These are phyloP conservation scores for Tenrec ecaudatus DNA, from an alignment of 2,113 vertebrate genomes.

Conservation along the genomic window DNA sequence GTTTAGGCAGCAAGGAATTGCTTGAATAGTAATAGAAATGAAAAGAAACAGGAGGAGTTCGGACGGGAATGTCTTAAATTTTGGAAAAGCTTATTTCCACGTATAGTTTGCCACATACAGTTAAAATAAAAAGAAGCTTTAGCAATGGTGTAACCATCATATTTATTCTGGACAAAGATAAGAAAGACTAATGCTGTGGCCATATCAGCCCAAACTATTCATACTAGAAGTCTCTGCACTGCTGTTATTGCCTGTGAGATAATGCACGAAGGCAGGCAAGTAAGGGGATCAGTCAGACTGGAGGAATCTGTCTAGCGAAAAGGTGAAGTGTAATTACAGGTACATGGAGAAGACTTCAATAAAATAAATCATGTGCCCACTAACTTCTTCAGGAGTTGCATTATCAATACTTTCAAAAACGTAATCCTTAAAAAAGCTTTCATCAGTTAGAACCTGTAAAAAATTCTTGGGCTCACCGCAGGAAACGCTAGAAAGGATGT, in stretches of 20 bases:
- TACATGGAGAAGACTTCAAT: background rate
- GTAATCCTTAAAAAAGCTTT: background rate
- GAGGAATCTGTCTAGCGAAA: background rate
- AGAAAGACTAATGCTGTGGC: background rate
- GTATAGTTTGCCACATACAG: background rate
- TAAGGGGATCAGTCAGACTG: background rate
- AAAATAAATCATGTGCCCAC: background rate
- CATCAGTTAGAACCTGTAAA: background rate
- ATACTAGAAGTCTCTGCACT: background rate
- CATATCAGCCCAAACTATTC: background rate
- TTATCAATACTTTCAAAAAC: background rate
- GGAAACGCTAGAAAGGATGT: background rate
- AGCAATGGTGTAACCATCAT: background rate
- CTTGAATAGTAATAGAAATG: background rate
- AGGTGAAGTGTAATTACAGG: background rate
- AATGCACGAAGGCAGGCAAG: background rate
- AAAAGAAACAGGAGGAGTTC: background rate
- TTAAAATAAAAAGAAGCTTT: background rate
- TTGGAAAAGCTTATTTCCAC: background rate
- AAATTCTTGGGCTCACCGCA: background rate
- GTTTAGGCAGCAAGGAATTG: background rate
- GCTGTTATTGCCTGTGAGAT: background rate
- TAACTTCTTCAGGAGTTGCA: background rate
- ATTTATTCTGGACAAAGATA: background rate
- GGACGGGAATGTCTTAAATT: background rate